phyloP scores from a whole-genome alignment of 2,797 vertebrate genomes.

The Fistularia tabacaria region DNA sequence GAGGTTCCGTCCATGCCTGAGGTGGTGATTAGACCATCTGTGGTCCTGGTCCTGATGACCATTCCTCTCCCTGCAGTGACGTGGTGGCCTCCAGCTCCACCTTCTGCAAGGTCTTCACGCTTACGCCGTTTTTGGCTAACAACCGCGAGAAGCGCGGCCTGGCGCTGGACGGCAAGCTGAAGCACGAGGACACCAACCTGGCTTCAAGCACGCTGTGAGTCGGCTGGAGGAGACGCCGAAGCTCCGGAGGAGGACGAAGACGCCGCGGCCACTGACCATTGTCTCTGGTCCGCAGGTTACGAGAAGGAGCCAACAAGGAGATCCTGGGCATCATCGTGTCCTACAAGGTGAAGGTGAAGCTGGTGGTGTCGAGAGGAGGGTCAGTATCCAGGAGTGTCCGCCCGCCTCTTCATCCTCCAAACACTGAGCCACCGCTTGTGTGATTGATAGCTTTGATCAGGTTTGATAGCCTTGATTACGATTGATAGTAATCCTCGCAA shows the following conservation, averaged over 20 bases:
- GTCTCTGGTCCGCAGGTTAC: constrained; percentile 72
- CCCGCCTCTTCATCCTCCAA: too few species aligned
- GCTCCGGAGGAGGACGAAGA: too few species aligned
- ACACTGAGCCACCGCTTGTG: too few species aligned
- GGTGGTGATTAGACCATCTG: too few species aligned
- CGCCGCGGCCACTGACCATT: not conserved
- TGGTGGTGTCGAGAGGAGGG: constrained; percentile 94
- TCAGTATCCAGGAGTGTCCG: constrained; percentile 70
- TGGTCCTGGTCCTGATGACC: too few species aligned
- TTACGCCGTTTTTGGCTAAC: constrained; percentile 91
- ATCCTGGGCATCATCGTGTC: constrained; percentile 94
- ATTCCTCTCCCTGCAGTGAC: constrained; percentile 70
- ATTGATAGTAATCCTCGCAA: too few species aligned
- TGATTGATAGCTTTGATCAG: too few species aligned
- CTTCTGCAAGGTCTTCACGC: constrained; percentile 94
- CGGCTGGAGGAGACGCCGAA: too few species aligned
- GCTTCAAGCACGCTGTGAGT: constrained; percentile 95
- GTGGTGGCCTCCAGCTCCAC: constrained; percentile 89
- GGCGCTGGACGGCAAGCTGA: constrained; percentile 91
- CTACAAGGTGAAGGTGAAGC: constrained; percentile 97
- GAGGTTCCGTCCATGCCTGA: too few species aligned
- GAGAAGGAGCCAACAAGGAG: constrained; percentile 91
- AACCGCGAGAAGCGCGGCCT: constrained; percentile 93
- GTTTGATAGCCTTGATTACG: too few species aligned
- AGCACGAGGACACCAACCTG: constrained; percentile 96